Percentiles rank a stretch among this genome's conserved stretches.
These are phyloP conservation scores for Drosophila infuscata DNA, from an alignment of 2,888 invertebrate species.

Conservation along the genomic window DNA sequence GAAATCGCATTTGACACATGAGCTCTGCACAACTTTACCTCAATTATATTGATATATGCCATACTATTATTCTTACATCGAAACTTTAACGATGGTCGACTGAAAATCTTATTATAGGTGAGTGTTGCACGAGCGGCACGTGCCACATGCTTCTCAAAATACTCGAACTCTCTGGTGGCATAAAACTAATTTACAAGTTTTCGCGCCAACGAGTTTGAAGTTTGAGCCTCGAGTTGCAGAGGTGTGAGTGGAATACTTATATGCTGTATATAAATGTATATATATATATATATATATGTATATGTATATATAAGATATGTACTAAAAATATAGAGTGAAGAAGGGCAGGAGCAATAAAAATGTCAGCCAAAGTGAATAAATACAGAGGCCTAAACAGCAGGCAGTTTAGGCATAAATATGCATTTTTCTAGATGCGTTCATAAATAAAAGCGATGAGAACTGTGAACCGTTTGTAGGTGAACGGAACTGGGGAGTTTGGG, in stretches of 20 bases:
- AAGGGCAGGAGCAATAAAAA: constrained; percentile 56
- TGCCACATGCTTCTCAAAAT: constrained; percentile 26
- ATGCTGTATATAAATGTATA: not conserved
- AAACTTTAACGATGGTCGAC: constrained; percentile 24
- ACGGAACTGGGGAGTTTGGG: not conserved
- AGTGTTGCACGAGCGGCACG: constrained; percentile 25
- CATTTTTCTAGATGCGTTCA: constrained; percentile 64
- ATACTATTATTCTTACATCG: constrained; percentile 11
- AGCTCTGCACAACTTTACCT: constrained; percentile 9
- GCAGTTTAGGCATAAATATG: constrained; percentile 69
- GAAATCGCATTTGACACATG: constrained; percentile 28
- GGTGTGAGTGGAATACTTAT: constrained; percentile 35
- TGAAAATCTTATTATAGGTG: constrained; percentile 30
- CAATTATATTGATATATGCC: constrained; percentile 26
- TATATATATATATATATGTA: not conserved
- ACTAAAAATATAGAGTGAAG: constrained; percentile 7
- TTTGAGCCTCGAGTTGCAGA: constrained; percentile 29
- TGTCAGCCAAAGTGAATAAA: constrained; percentile 59
- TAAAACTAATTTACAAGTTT: constrained; percentile 66
- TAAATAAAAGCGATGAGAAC: constrained; percentile 49
- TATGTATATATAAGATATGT: not conserved
- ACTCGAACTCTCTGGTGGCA: constrained; percentile 53
- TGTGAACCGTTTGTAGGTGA: not conserved
- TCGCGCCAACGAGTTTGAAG: constrained; percentile 43
- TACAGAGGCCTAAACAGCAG: constrained; percentile 45